These are phyloP conservation scores for Hemiscyllium ocellatum DNA, from an alignment of 2,113 vertebrate genomes.

Conservation along the genomic window DNA sequence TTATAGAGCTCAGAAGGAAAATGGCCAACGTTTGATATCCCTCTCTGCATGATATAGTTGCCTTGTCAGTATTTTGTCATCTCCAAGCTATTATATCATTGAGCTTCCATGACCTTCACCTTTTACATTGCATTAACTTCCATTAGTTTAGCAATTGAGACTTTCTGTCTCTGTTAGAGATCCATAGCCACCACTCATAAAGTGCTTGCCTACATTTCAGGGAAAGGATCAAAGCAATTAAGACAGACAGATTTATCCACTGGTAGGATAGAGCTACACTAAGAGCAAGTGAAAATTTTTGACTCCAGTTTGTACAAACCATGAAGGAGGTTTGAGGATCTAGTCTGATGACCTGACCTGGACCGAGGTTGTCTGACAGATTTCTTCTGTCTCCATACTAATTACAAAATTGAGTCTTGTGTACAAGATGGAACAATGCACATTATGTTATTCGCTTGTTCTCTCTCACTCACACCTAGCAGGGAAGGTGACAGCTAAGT, in stretches of 20 bases:
- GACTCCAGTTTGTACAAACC: not conserved
- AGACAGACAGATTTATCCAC: not conserved
- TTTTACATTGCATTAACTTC: not conserved
- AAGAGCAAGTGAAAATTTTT: not conserved
- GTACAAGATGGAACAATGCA: not conserved
- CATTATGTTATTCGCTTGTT: not conserved
- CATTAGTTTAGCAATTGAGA: not conserved
- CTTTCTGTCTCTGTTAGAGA: not conserved
- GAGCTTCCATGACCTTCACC: not conserved
- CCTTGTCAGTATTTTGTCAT: not conserved
- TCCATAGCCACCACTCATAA: not conserved
- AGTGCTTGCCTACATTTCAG: not conserved
- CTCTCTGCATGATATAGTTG: not conserved
- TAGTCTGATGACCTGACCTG: not conserved
- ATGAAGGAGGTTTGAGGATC: not conserved
- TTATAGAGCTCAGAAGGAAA: not conserved
- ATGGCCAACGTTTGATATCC: not conserved
- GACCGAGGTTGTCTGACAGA: not conserved
- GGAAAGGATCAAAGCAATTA: not conserved
- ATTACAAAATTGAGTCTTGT: not conserved
- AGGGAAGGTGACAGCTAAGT: too few relatives aligned
- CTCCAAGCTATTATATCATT: not conserved
- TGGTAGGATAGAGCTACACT: not conserved
- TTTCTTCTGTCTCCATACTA: not conserved
- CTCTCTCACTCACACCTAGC: too few relatives aligned